Conservation (phyloP, 2,113 vertebrate genomes). For the Channa maculata region DNA sequence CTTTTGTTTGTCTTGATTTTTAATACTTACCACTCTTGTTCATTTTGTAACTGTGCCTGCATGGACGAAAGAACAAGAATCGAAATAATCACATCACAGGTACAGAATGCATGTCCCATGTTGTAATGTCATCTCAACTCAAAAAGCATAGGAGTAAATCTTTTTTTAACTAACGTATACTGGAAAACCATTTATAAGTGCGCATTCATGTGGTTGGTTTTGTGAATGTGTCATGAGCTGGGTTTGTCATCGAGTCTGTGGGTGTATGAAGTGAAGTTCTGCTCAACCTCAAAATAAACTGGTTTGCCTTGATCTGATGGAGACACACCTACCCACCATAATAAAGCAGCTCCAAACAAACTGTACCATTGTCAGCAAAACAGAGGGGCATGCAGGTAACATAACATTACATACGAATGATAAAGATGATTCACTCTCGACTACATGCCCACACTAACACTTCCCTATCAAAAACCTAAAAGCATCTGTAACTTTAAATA, state of each 20-base stretch:
- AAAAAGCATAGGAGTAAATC: neutral
- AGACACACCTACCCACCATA: constrained; percentile 54
- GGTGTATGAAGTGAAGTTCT: neutral
- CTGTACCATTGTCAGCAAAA: constrained; percentile 55
- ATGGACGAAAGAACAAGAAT: constrained; percentile 10
- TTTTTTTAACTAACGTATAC: neutral
- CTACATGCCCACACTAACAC: neutral
- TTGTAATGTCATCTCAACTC: neutral
- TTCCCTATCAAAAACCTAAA: neutral
- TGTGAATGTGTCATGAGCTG: neutral
- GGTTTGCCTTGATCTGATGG: constrained; percentile 75
- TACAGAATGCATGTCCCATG: neutral
- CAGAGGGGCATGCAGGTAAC: constrained; percentile 38
- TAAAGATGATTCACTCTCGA: constrained; percentile 26
- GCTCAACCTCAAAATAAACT: constrained; percentile 64
- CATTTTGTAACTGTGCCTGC: constrained; percentile 62
- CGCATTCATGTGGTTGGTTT: neutral
- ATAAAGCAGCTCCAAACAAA: constrained; percentile 80
- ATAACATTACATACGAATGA: constrained; percentile 40
- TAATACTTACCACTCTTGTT: constrained; percentile 56
- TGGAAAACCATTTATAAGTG: neutral
- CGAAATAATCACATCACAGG: neutral
- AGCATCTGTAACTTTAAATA: neutral
- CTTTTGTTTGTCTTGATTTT: neutral
- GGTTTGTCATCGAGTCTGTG: neutral